phyloP scores from a whole-genome alignment of 2,888 invertebrate genomes.

The Frankliniella fusca region DNA sequence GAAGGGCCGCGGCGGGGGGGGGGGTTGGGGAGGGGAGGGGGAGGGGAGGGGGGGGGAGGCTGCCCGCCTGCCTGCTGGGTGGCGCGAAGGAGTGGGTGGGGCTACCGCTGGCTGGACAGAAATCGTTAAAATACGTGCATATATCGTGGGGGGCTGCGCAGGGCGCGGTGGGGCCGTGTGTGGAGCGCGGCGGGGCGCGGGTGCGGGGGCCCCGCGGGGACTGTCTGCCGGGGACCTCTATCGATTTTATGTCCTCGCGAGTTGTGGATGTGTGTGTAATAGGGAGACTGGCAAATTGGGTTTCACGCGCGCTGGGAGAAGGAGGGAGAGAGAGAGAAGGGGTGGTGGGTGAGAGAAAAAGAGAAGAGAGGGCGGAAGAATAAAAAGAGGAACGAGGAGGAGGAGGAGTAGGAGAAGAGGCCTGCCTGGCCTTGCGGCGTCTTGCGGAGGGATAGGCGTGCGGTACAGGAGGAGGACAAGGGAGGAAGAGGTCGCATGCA shows the following conservation, averaged over 20 bases:
- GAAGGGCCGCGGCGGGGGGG: background rate
- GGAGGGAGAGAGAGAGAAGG: background rate
- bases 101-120: constrained; percentile 21
- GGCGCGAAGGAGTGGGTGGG: constrained; percentile 25
- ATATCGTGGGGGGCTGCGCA: background rate
- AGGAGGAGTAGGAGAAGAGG: background rate
- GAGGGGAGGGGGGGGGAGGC: background rate
- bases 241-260: constrained; percentile 24
- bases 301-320: constrained; percentile 7
- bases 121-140: constrained; percentile 26
- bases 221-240: constrained; percentile 23
- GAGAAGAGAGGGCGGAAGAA: background rate
- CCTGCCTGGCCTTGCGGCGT: no score
- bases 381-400: background rate
- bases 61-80: background rate
- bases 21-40: background rate
- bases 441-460: no score
- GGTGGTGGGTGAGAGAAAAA: background rate
- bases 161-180: background rate
- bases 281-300: constrained; percentile 25
- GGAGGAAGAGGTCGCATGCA: no score
- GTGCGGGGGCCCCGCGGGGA: constrained; percentile 4
- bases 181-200: background rate
- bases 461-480: no score
- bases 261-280: constrained; percentile 26